phyloP scores from a whole-genome alignment of 1,140 invertebrate genomes.

The Periplaneta americana region DNA sequence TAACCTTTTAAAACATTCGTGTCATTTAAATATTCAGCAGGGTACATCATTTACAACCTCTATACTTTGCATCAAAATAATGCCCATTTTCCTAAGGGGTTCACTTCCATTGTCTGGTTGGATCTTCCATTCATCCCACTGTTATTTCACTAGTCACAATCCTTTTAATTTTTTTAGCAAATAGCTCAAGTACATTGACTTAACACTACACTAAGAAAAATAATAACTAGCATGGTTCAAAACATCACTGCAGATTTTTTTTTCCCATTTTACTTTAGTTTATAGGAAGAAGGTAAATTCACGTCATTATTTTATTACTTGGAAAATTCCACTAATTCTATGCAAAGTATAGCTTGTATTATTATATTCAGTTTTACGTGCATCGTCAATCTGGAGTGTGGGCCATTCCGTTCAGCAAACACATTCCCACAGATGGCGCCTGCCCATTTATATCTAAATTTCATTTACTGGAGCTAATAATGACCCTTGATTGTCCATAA shows the following conservation, averaged over 20 bases:
- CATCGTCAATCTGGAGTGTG: not conserved
- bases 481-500: too few relatives aligned
- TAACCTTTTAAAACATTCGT: not conserved
- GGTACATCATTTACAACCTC: conserved; percentile 55
- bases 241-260: not conserved
- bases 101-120: conserved; percentile 10
- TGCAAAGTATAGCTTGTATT: conserved; percentile 82
- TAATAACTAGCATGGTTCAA: not conserved
- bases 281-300: not conserved
- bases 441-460: not conserved
- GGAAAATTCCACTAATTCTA: conserved; percentile 81
- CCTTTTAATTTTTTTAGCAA: not conserved
- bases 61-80: conserved; percentile 88
- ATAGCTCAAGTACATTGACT: not conserved
- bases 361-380: not conserved
- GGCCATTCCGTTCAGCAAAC: conserved; percentile 19
- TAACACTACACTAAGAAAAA: not conserved
- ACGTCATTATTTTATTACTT: not conserved
- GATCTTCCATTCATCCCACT: not conserved
- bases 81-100: conserved; percentile 63
- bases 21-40: not conserved
- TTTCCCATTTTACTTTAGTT: not conserved
- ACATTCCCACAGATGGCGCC: conserved; percentile 1
- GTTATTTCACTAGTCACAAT: not conserved
- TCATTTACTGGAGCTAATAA: too few relatives aligned